Percentiles rank a stretch among this genome's conserved stretches.
Conservation (phyloP, 2,797 vertebrate genomes). For the Acridotheres tristis region DNA sequence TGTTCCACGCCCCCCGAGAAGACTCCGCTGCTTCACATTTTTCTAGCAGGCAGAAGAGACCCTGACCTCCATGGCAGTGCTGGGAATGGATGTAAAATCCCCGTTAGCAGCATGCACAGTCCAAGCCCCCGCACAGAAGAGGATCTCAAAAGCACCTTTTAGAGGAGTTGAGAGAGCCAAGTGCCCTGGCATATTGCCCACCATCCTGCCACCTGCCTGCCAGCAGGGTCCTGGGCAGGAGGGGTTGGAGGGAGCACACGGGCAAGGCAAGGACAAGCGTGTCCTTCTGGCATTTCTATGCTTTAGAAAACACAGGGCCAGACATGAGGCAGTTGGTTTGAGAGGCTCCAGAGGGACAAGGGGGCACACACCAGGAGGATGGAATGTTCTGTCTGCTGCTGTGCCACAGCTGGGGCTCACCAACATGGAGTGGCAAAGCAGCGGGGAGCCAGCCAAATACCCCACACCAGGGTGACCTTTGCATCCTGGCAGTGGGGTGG, state of each 20-base stretch:
- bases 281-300: neutral
- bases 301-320: neutral
- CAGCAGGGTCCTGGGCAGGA: neutral
- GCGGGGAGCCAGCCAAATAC: neutral
- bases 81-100: neutral
- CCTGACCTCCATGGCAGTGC: fast-evolving
- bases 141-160: neutral
- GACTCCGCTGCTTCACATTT: neutral
- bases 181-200: neutral
- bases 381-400: neutral
- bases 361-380: neutral
- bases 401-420: neutral
- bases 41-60: neutral
- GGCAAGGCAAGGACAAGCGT: neutral
- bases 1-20: neutral
- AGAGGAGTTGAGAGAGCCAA: neutral
- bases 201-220: neutral
- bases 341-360: neutral
- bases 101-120: neutral
- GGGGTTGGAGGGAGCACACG: fast-evolving
- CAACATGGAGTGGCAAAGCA: neutral
- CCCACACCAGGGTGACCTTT: neutral
- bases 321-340: neutral
- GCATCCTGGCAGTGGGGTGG: fast-evolving
- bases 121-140: neutral